Evolutionary conservation across 1,140 invertebrate species (phyloP), one percentile per base, ranked within the genome.

Genomic region (Chrysoperla carnea): DNA sequence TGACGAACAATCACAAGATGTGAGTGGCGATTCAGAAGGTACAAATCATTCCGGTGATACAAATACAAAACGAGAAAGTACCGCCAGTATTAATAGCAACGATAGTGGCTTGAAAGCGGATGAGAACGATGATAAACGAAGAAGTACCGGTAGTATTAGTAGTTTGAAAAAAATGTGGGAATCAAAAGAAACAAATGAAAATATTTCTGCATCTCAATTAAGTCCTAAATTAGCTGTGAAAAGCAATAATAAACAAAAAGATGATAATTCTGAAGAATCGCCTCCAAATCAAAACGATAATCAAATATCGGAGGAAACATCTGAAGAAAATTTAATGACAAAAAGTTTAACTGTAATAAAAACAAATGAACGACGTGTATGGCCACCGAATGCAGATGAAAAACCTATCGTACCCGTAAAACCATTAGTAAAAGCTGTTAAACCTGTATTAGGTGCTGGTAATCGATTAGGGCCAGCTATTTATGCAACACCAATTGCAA

Each of bases 101-200:
- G 59, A 57, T 49, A 56, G 49, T 47, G 49, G 53, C 4, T 43
- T 52, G 23, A 59, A 52, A 44, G 67, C 66, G 3, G 78, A 80
- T n/a, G 78, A 81, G 33, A 61, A 58, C 4, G 81, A 86, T 43
- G 84, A 88, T 52, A 92, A 92, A 58, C 67, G 87, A n/a, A 77
- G 83, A 39, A 91, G 86, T 57, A 90, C 86, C 29, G 87, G 88
- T 40, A 90, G 86, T 62, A 92, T 94, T 55, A 89, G 78, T 58
- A 92, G 83, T 57, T 67, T 93, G 48, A 92, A 91, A 56, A 89
- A 88, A 61, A 62, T 93, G 17, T 93, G 89, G 89, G 89, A 90
- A 63, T 76, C 77, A 35, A 80, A 74, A 54, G 76, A 78, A 53
- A 61, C 62, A 3, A 45, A 47, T 7, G 56, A 59, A 39, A 47